These are phyloP conservation scores for Campylomormyrus numenius DNA, from an alignment of 2,113 vertebrate genomes.

Conservation along the genomic window DNA sequence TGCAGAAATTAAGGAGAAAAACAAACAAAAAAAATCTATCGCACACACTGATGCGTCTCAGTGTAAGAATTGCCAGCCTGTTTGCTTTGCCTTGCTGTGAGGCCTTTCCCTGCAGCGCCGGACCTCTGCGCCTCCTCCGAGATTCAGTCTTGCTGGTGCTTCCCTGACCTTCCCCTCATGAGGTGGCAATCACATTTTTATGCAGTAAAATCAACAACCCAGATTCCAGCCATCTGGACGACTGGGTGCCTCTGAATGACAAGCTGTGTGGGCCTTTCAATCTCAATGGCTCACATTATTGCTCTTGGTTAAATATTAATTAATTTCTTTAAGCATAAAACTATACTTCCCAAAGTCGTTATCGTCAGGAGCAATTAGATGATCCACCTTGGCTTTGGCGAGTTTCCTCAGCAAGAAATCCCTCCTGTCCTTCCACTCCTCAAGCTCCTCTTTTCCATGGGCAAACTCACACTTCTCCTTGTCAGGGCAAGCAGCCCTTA, in stretches of 20 bases:
- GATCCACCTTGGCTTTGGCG: constrained; percentile 91
- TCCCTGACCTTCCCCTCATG: not conserved
- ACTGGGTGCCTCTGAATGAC: not conserved
- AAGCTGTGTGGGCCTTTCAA: not conserved
- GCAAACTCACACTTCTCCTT: constrained; percentile 83
- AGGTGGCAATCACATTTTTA: not conserved
- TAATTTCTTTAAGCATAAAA: constrained; percentile 99
- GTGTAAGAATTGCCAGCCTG: not conserved
- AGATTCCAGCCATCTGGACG: not conserved
- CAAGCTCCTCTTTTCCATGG: constrained; percentile 84
- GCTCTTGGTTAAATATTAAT: constrained; percentile 60
- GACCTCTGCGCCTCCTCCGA: not conserved
- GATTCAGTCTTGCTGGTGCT: not conserved
- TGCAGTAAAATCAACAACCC: not conserved
- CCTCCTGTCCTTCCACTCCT: constrained; percentile 86
- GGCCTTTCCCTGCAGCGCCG: not conserved
- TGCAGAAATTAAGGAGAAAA: not conserved
- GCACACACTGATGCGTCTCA: not conserved
- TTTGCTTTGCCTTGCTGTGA: too few species aligned
- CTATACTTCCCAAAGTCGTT: constrained; percentile 99
- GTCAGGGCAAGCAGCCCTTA: constrained; percentile 75
- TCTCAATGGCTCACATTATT: not conserved
- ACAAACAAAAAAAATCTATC: not conserved
- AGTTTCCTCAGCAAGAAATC: constrained; percentile 93
- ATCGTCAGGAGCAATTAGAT: constrained; percentile 95